These are phyloP conservation scores for Zaprionus taronus DNA, from an alignment of 1,140 invertebrate genomes.

Conservation along the genomic window DNA sequence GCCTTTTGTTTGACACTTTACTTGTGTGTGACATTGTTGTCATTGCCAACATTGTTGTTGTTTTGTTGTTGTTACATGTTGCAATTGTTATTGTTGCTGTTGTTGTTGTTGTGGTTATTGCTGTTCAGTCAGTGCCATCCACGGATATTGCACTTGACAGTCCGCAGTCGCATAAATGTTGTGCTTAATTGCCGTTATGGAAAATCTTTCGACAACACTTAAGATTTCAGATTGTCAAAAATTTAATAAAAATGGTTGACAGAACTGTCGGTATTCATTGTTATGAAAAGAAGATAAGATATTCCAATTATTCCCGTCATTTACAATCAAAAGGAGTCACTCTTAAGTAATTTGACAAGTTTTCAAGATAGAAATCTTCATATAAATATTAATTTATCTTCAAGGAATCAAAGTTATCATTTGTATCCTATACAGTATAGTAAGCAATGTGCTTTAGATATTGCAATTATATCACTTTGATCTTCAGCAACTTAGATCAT, in stretches of 20 bases:
- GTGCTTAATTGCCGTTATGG: conserved; percentile 58
- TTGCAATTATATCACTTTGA: too few relatives aligned
- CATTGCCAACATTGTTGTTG: conserved; percentile 56
- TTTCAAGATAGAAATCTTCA: too few relatives aligned
- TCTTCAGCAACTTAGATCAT: background rate
- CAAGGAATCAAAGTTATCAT: too few relatives aligned
- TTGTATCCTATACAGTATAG: too few relatives aligned
- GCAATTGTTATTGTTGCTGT: conserved; percentile 24
- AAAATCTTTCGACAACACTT: conserved; percentile 26
- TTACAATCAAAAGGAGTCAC: too few relatives aligned
- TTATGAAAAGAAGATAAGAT: too few relatives aligned
- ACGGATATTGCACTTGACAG: conserved; percentile 65
- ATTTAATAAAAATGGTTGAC: too few relatives aligned
- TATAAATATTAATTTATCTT: too few relatives aligned
- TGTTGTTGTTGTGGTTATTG: conserved; percentile 18
- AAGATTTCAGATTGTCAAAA: background rate
- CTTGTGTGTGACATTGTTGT: conserved; percentile 67
- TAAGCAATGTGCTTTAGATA: too few relatives aligned
- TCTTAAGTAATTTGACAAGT: too few relatives aligned
- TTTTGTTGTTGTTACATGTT: conserved; percentile 24
- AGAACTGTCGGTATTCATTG: too few relatives aligned
- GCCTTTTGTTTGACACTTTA: conserved; percentile 71
- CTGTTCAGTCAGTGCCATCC: conserved; percentile 28
- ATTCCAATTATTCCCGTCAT: too few relatives aligned
- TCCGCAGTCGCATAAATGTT: conserved; percentile 55